Conservation (phyloP, 2,888 invertebrate genomes). For the Imbricaverruca yamaguchii region DNA sequence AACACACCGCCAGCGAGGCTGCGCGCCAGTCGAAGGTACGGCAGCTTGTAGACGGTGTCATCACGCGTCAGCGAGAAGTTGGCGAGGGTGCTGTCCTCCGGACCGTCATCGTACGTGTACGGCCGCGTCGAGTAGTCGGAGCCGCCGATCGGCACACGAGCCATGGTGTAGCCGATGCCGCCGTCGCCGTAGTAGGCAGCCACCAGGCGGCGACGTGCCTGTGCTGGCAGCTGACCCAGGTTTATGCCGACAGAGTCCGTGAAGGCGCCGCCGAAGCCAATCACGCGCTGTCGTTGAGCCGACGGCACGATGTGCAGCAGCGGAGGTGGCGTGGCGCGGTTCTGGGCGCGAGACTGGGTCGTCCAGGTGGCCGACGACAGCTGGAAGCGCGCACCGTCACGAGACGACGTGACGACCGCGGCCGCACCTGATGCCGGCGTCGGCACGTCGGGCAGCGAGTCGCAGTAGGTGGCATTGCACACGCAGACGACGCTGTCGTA, state of each 20-base stretch:
- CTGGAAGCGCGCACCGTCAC: constrained; percentile 26
- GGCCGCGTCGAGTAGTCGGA: constrained; percentile 70
- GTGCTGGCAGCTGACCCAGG: constrained; percentile 41
- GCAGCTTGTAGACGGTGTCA: constrained; percentile 61
- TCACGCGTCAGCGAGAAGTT: constrained; percentile 59
- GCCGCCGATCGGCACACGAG: constrained; percentile 75
- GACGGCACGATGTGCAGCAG: constrained; percentile 10
- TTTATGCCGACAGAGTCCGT: constrained; percentile 64
- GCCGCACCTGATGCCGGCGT: constrained; percentile 14
- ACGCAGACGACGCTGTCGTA: constrained; percentile 39
- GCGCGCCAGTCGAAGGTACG: constrained; percentile 25
- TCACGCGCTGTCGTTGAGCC: constrained; percentile 52
- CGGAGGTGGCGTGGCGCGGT: not conserved
- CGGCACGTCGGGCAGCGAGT: constrained; percentile 28
- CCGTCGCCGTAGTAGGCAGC: constrained; percentile 52
- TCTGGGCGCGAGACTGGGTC: not conserved
- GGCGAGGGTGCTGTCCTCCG: constrained; percentile 46
- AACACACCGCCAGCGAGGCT: no score
- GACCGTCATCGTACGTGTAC: constrained; percentile 59
- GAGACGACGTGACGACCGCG: constrained; percentile 27
- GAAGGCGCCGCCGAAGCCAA: constrained; percentile 82
- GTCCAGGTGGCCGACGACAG: not conserved
- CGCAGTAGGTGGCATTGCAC: constrained; percentile 39
- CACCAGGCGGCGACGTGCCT: constrained; percentile 27
- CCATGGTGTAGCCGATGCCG: constrained; percentile 70